Base-by-base conservation (phyloP, 2,888 invertebrate genomes). In the Perizoma affinitatum region DNA sequence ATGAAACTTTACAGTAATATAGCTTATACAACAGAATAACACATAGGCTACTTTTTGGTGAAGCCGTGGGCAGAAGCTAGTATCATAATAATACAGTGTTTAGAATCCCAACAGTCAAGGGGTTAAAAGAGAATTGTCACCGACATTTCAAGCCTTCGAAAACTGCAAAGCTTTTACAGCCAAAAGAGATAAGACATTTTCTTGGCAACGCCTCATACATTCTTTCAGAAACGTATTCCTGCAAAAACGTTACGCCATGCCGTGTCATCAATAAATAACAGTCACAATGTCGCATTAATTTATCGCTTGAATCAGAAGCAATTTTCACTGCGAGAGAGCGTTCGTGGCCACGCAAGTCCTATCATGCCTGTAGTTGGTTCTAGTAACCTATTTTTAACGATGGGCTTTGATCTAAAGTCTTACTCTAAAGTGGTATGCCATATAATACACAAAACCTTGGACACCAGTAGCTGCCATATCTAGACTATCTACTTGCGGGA, bases 171-270 rank as follows among this genome's bases (percentile, higher is more conserved):
- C 40, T 49, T 53, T 53, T 53, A 54, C 40, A 41, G 59, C 36
- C 46, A 46, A 49, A 61, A 49, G 40, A 5, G n/a, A 45, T 41
- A 38, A 4, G 61, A 45, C 57, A 22, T 49, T 57, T 61, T 54
- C 61, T 57, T 61, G 61, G 53, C 61, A 61, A 8, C 49, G 56
- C 45, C 49, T 53, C 42, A 36, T 50, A 50, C 54, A 61, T 61
- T 53, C 51, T 45, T 53, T 40, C 42, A 34, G 49, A 46, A 61
- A 57, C 42, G 52, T 52, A 48, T 60, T 60, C 41, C 22, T 41
- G 44, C 51, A 50, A 46, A 35, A 46, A 46, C 9, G n/a, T 44
- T 40, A 22, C n/a, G 50, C 36, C 40, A 41, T 40, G 41, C 49
- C 9, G 36, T 49, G 6, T 9, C 38, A 7, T 7, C 38, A 38